These are phyloP conservation scores for Thelaira solivaga DNA, from an alignment of 2,888 invertebrate genomes.

Conservation along the genomic window DNA sequence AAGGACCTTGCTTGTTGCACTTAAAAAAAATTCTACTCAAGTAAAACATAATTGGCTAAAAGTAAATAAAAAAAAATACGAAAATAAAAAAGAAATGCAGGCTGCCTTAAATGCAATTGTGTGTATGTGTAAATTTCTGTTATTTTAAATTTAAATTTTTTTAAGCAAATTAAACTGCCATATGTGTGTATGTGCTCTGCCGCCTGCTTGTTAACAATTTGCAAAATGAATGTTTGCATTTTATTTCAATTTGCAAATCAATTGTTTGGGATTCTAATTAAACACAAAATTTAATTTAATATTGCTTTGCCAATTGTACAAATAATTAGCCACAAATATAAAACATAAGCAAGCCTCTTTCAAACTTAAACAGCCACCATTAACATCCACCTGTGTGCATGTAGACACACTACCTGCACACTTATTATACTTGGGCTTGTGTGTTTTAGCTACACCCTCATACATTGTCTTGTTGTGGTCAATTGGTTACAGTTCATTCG, in stretches of 20 bases:
- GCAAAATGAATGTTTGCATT: neutral
- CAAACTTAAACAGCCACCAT: neutral
- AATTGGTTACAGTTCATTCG: conserved; percentile 21
- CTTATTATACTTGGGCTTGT: neutral
- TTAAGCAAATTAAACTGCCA: neutral
- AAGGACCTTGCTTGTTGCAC: conserved; percentile 24
- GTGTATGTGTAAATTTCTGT: neutral
- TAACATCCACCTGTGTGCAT: neutral
- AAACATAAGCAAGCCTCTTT: too few species aligned
- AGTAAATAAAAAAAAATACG: conserved; percentile 12
- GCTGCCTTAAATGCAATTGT: neutral
- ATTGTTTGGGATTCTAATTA: conserved; percentile 43
- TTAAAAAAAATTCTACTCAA: conserved; percentile 10
- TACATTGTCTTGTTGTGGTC: conserved; percentile 32
- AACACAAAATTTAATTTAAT: conserved; percentile 47
- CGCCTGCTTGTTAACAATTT: neutral
- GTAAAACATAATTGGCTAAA: conserved; percentile 11
- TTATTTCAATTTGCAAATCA: conserved; percentile 27
- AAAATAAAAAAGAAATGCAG: conserved; percentile 30
- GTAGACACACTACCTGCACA: neutral
- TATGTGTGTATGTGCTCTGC: neutral
- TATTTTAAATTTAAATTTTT: neutral
- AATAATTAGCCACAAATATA: conserved; percentile 4
- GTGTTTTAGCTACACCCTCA: neutral
- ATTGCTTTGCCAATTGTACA: conserved; percentile 13